phyloP scores from a whole-genome alignment of 2,113 vertebrate species.

The Xiphophorus hellerii region DNA sequence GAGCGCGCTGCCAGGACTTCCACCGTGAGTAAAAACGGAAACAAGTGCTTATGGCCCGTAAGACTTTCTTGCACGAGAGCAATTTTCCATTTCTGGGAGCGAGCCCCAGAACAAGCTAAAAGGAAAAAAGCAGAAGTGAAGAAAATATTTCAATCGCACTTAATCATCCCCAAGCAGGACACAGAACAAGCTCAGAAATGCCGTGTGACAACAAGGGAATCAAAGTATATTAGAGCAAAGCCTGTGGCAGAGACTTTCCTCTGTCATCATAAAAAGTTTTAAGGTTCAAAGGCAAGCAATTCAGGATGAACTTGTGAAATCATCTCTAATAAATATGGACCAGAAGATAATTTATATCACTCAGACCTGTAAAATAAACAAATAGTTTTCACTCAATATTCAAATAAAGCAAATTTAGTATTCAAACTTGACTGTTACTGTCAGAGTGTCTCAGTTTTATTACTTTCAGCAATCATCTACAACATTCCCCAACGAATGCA shows the following conservation, averaged over 20 bases:
- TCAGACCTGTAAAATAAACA: no score
- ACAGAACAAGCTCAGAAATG: conserved; percentile 36
- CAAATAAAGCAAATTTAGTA: neutral
- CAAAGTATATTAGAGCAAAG: conserved; percentile 37
- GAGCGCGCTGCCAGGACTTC: conserved; percentile 46
- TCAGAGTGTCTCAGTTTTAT: neutral
- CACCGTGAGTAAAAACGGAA: conserved; percentile 33
- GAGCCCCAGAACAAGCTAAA: conserved; percentile 2
- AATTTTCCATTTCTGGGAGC: conserved; percentile 47
- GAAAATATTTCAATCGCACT: conserved; percentile 32
- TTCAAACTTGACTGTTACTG: neutral
- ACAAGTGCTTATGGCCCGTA: conserved; percentile 30
- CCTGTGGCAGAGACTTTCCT: conserved; percentile 30
- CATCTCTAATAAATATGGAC: neutral
- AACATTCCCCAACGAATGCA: conserved; percentile 42
- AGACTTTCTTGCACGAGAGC: conserved; percentile 36
- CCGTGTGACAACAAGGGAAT: conserved; percentile 49
- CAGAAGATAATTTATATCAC: neutral
- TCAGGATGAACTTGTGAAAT: neutral
- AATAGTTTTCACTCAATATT: no score
- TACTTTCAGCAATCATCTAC: conserved; percentile 10
- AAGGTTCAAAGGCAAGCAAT: neutral
- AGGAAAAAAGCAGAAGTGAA: neutral
- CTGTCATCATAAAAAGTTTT: conserved; percentile 17
- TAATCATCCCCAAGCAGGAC: conserved; percentile 45